Evolutionary conservation across 2,113 vertebrate genomes (phyloP), one percentile per base, ranked within the genome.

Genomic region (Zosterops lateralis): DNA sequence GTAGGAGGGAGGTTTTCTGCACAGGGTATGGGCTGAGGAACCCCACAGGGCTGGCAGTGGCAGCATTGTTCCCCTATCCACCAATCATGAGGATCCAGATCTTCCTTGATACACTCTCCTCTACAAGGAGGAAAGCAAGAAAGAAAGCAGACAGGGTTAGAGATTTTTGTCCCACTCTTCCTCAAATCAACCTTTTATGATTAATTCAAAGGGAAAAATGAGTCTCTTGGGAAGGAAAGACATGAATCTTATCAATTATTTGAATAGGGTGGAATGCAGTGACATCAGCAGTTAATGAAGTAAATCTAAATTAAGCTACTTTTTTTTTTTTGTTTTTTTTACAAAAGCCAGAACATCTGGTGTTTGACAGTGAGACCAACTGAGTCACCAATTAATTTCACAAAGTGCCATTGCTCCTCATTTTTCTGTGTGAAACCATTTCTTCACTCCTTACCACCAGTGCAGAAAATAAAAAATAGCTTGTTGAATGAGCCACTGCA

Each of bases 391-490:
- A 93, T 91, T 92, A 91, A 89, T 96, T 57, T 95, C 89, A 44
- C 87, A 56, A 93, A 95, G 66, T 36, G 58, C 47, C 68, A 70
- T 26, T 81, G 72, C 81, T 92, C 78, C 75, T 51, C 61, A 20
- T 82, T 92, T 65, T 91, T 91, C 71, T 80, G 48, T 7, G 25
- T 48, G 45, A 32, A 38, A 67, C 50, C 68, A 68, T 95, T 66
- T 83, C 53, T 42, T n/a, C 86, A 54, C 32, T 32, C 38, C 73
- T 65, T 36, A 87, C 76, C 87, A 95, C 64, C 0, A 1, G 54
- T 60, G 87, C 1, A 89, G 95, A 95, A 97, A 96, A 96, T n/a
- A 82, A 62, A 96, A 97, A 96, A 97, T 32, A 89, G 60, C 93
- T 89, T 87, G 75, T 68, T 96, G 95, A 90, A 78, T 89, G 82